phyloP scores from a whole-genome alignment of 2,888 invertebrate genomes.

The Labia minor region DNA sequence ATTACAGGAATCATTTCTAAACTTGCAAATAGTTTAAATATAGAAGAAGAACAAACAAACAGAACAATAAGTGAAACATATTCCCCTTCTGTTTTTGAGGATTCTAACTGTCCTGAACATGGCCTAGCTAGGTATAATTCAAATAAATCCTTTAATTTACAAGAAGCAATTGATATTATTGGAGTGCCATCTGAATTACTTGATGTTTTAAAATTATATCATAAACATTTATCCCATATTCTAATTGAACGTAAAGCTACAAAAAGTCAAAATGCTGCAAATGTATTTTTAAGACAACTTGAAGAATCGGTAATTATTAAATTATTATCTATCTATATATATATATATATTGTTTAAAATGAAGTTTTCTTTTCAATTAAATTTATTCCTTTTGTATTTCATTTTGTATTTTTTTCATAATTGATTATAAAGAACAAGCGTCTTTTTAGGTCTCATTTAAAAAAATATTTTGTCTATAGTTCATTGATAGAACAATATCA shows the following conservation, averaged over 20 bases:
- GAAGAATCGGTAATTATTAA: neutral
- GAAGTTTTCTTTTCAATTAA: too few species aligned
- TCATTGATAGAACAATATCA: too few species aligned
- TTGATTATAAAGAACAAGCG: too few species aligned
- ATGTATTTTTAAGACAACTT: neutral
- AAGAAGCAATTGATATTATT: slow-evolving; percentile 18
- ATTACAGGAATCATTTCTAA: neutral
- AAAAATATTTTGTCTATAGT: too few species aligned
- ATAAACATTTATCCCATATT: slow-evolving; percentile 9
- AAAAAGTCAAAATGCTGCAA: neutral
- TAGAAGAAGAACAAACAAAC: neutral
- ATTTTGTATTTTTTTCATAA: too few species aligned
- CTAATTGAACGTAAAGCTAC: neutral
- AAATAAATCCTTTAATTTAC: neutral
- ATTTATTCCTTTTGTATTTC: too few species aligned
- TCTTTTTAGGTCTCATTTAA: too few species aligned
- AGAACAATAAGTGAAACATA: neutral
- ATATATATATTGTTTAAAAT: too few species aligned
- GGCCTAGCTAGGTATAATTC: neutral
- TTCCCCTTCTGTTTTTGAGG: neutral
- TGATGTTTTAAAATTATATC: slow-evolving; percentile 18
- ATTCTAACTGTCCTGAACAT: neutral
- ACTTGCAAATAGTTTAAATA: neutral
- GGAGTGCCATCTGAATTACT: slow-evolving; percentile 20
- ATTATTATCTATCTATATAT: too few species aligned